These are phyloP conservation scores for Hemiscyllium ocellatum DNA, from an alignment of 2,113 vertebrate genomes.

Conservation along the genomic window DNA sequence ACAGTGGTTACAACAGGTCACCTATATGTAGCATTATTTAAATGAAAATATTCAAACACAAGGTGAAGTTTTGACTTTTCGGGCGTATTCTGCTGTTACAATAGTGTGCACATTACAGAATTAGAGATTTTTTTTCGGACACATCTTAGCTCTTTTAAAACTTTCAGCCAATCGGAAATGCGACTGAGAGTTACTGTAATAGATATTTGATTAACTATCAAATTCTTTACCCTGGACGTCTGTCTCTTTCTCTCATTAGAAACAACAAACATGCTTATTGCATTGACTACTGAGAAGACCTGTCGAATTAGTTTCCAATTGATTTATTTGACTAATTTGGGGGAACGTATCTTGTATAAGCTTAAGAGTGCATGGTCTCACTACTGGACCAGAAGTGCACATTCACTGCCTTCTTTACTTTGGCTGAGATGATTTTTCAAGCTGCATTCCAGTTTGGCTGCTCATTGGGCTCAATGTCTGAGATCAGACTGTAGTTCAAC, in stretches of 20 bases:
- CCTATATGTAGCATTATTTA: background rate
- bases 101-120: background rate
- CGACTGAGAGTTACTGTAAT: background rate
- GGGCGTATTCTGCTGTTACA: background rate
- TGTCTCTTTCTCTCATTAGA: background rate
- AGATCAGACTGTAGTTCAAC: background rate
- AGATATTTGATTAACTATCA: too few relatives aligned
- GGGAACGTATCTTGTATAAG: background rate
- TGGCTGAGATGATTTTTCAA: constrained; percentile 14
- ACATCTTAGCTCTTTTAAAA: background rate
- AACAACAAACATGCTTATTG: background rate
- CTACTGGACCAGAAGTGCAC: background rate
- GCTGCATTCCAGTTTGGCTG: background rate
- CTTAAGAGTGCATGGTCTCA: background rate
- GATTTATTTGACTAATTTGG: background rate
- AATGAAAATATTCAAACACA: background rate
- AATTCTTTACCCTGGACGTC: background rate
- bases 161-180: background rate
- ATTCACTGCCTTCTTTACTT: background rate
- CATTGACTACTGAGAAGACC: background rate
- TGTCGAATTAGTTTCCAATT: constrained; percentile 1
- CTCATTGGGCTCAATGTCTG: background rate
- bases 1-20: background rate
- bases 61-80: background rate
- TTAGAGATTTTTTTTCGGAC: background rate